These are phyloP conservation scores for Heliconius eleuchia DNA, from an alignment of 1,140 invertebrate species.

Conservation along the genomic window DNA sequence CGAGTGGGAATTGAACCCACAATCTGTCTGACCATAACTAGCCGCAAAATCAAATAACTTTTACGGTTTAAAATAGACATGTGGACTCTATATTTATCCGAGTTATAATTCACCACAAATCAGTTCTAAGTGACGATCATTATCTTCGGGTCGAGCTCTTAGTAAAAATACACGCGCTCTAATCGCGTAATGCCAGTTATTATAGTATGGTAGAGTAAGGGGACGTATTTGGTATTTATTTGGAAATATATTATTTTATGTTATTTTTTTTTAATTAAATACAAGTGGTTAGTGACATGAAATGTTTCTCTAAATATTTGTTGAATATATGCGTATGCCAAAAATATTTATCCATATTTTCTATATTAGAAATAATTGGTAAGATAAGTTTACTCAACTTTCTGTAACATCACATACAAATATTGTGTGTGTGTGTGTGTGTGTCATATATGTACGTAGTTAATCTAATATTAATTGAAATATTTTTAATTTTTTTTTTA, in stretches of 20 bases:
- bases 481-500: no score
- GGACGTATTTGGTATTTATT: constrained; percentile 36
- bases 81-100: constrained; percentile 24
- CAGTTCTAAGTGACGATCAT: constrained; percentile 45
- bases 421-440: no score
- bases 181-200: constrained; percentile 63
- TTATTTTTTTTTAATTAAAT: background rate
- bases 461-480: no score
- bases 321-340: no score
- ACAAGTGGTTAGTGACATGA: background rate
- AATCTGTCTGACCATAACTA: no score
- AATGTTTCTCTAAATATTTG: no score
- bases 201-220: constrained; percentile 51
- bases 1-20: no score
- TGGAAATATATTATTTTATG: background rate
- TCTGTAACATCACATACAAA: no score
- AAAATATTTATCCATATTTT: no score
- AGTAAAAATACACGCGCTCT: constrained; percentile 51
- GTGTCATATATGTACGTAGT: no score
- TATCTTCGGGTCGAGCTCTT: constrained; percentile 41
- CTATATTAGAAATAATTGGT: no score
- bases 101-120: constrained; percentile 46
- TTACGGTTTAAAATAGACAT: background rate
- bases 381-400: no score
- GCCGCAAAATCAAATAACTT: background rate